Percentiles rank a stretch among this genome's conserved stretches.
Conservation (phyloP, 2,113 vertebrate species). For the Eidolon helvum region DNA sequence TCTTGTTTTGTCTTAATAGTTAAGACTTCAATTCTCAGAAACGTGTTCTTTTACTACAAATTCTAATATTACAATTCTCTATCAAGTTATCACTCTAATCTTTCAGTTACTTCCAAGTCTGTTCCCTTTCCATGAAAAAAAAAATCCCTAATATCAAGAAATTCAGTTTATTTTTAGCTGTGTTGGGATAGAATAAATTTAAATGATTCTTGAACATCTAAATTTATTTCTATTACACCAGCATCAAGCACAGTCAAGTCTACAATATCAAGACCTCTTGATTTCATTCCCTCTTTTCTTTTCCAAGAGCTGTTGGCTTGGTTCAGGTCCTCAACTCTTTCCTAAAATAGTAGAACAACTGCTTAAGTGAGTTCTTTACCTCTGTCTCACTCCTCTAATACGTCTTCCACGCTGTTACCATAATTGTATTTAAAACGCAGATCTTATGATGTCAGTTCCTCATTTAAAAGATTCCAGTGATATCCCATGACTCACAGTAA, state of each 20-base stretch:
- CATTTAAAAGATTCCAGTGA: conserved; percentile 13
- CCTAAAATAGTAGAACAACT: conserved; percentile 57
- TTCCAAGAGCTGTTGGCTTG: conserved; percentile 9
- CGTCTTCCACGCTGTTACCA: background rate
- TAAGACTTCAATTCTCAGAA: background rate
- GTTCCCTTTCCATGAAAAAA: background rate
- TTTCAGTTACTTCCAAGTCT: background rate
- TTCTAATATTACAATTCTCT: background rate
- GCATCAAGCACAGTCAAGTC: background rate
- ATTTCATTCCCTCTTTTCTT: background rate
- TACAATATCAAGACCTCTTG: background rate
- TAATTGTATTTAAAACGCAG: background rate
- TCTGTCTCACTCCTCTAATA: conserved; percentile 29
- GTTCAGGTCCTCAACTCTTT: background rate
- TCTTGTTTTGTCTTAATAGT: background rate
- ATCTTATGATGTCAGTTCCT: background rate
- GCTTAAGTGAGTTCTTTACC: conserved; percentile 12
- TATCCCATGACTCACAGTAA: background rate
- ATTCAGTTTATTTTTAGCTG: background rate
- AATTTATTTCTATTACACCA: conserved; percentile 48
- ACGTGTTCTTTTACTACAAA: background rate
- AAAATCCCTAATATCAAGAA: background rate
- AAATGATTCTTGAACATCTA: background rate
- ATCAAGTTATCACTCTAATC: background rate
- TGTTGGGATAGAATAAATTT: background rate